Percentiles rank a stretch among this genome's conserved stretches.
These are phyloP conservation scores for Camelus bactrianus DNA, from an alignment of 2,113 vertebrate genomes.

Conservation along the genomic window DNA sequence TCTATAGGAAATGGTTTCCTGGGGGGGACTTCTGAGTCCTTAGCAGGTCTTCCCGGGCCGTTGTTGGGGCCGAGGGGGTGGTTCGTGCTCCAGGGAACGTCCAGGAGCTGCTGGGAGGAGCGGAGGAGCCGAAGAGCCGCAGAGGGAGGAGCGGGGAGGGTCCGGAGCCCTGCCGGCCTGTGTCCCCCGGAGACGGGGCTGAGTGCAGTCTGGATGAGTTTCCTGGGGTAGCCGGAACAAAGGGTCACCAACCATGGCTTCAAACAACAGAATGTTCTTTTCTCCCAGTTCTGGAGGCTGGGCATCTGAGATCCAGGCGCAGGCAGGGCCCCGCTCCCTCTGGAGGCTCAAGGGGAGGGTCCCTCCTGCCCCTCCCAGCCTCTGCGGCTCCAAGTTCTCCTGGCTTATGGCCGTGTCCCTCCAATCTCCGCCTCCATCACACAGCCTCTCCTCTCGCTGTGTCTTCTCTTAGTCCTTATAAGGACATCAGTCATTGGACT, in stretches of 20 bases:
- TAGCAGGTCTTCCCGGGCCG: neutral
- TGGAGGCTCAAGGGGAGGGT: too few species aligned
- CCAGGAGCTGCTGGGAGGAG: neutral
- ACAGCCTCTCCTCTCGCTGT: neutral
- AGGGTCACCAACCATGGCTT: neutral
- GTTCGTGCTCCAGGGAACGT: neutral
- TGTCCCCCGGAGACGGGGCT: rapidly evolving
- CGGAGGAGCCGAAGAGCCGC: neutral
- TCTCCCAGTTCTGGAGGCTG: too few species aligned
- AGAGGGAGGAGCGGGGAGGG: rapidly evolving
- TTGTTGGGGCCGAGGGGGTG: rapidly evolving
- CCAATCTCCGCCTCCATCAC: neutral
- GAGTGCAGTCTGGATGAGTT: rapidly evolving
- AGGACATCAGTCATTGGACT: neutral
- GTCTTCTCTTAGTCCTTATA: neutral
- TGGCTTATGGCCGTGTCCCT: too few species aligned
- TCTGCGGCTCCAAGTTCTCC: too few species aligned
- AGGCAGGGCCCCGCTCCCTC: too few species aligned
- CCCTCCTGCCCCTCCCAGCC: too few species aligned
- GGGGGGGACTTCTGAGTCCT: neutral
- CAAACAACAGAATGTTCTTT: rapidly evolving
- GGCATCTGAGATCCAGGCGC: too few species aligned
- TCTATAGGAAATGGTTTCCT: neutral
- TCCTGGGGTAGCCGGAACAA: neutral
- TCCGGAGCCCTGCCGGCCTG: rapidly evolving